Evolutionary conservation across 2,888 invertebrate species (phyloP), one percentile per base, ranked within the genome.

Genomic region (Pandemis corylana): DNA sequence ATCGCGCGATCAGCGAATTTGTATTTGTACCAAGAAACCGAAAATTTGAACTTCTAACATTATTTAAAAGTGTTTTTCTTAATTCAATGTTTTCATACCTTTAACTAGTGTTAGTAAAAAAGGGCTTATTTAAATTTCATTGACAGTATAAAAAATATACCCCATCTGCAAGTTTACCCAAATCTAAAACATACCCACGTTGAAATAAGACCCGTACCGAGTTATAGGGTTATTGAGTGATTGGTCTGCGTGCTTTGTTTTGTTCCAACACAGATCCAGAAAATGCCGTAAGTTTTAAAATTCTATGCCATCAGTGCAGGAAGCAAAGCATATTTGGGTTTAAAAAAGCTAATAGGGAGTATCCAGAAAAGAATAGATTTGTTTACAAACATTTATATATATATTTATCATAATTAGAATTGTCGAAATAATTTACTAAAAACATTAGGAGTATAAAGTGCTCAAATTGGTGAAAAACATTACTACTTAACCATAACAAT

Each of bases 1-100:
- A 67, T 67, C 56, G 75, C 75, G 75, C 75, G 75, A 53, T 75
- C 70, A 71, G 75, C 75, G 53, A 71, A 56, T 71, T 75, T 36
- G 28, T 36, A 36, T 74, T 61, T 10, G 7, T 9, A 61, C 36
- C 28, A 70, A 71, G 67, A 36, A 46, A 15, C 36, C 66, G 59
- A 44, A 59, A 68, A n/a, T 68, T 68, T 13, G 13, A 66, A 70
- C 7, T 62, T 61, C 9, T 5, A 7, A 20, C 42, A 20, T 36
- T 36, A 36, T 36, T 46, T 59, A 9, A 20, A 59, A 28, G 20
- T 10, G 5, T 28, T 12, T 59, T 28, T n/a, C n/a, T 36, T 36
- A 36, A 36, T 36, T 36, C 28, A 36, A 36, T 36, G 28, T 36
- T 36, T 36, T 2, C 3, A 36, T 36, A 36, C 28, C 28, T 2